These are phyloP conservation scores for Ardeotis arabs DNA, from an alignment of 2,113 vertebrate species.

Conservation along the genomic window DNA sequence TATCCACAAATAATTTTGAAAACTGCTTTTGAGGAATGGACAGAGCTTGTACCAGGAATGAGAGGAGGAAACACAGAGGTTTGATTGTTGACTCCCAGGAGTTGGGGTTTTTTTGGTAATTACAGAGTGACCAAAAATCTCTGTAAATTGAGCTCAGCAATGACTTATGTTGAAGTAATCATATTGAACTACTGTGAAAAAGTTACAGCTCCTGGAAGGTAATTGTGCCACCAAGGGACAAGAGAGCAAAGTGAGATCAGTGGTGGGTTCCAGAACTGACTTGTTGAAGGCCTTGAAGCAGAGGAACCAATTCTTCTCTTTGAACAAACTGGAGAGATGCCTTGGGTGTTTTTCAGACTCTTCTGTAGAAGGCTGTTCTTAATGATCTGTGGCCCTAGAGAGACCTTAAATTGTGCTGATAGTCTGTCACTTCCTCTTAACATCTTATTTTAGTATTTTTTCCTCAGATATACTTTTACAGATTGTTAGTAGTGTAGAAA, in stretches of 20 bases:
- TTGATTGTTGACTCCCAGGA: background rate
- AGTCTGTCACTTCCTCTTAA: background rate
- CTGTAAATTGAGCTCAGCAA: background rate
- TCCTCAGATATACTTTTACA: background rate
- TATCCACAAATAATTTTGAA: background rate
- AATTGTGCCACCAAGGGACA: background rate
- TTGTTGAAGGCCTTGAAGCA: background rate
- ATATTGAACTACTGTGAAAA: accelerated
- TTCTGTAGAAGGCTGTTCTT: background rate
- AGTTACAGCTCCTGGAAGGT: background rate
- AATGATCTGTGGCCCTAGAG: background rate
- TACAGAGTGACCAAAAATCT: background rate
- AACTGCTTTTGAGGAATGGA: background rate
- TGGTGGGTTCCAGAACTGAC: background rate
- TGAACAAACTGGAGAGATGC: background rate
- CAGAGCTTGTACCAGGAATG: background rate
- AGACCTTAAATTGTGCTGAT: background rate
- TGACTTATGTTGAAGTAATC: background rate
- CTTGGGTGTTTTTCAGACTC: background rate
- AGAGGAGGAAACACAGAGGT: background rate
- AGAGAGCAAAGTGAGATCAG: background rate
- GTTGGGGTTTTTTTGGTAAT: background rate
- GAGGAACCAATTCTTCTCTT: background rate
- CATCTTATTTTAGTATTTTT: background rate
- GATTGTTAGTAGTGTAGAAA: background rate